Evolutionary conservation across 2,888 invertebrate species (phyloP), one percentile per base, ranked within the genome.

Genomic region (Tryphoninae sp.): DNA sequence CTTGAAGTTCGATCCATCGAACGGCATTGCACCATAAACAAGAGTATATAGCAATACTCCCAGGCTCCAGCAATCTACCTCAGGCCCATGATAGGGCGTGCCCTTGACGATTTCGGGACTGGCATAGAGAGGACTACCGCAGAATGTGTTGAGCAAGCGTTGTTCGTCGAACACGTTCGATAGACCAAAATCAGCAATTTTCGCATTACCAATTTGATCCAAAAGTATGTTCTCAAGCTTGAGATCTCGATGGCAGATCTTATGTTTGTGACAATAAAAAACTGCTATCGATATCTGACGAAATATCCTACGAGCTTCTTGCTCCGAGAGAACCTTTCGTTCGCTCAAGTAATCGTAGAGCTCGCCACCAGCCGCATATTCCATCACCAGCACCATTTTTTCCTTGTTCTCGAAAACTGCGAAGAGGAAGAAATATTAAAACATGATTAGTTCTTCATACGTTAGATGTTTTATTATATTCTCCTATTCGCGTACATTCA

Each of bases 331-430:
- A 86, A 98, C 97, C 93, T 98, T 98, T 86, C 96, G 94, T 91
- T 97, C 97, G 90, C 97, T 97, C 87, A 99, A 94, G 93, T 98
- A 99, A 93, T 99, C 99, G 92, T 99, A 99, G 42, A 99, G 94
- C 93, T 99, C 99, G 80, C 99, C 99, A 80, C 99, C 99, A 81
- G 97, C 97, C 85, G 99, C 99, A 92, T 98, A 99, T 93, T 99
- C 99, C 99, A 99, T 99, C 45, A 99, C 99, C 86, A 99, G 94
- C 87, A 99, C 98, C 95, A 99, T 99, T 94, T 99, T 98, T 93
- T 99, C 99, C 90, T 97, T 96, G 93, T 99, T 99, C 94, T 99
- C 99, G 94, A 99, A 99, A 88, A 99, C 99, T 98, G 93, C 84
- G 94, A 94, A 85, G 84, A 81, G 9, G 9, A 58, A 22, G 19